Evolutionary conservation across 2,888 invertebrate species (phyloP), one percentile per base, ranked within the genome.

Genomic region (Drosophila emarginata): DNA sequence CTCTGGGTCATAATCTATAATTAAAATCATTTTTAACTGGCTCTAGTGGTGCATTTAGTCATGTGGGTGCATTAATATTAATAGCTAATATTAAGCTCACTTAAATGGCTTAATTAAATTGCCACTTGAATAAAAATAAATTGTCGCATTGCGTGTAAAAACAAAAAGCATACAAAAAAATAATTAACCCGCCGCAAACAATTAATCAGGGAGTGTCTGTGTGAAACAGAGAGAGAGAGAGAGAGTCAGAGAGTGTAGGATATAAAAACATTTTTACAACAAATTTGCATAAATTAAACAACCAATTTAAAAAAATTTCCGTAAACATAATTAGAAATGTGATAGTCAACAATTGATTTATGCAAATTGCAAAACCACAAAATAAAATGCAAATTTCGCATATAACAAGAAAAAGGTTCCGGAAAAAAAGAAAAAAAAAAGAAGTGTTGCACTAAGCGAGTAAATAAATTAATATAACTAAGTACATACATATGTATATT

Each of bases 301-400:
- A 75, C 77, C 77, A 74, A 66, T 32, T 23, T 15, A 2, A 53
- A 53, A 70, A 79, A 85, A 88, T 71, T 59, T 66, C 73, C 77
- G 73, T 76, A 73, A 77, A 84, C 84, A 84, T 87, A 84, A 84
- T 84, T 84, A 88, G 89, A 87, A 81, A 84, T 79, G 54, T 74
- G 85, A 83, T 83, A 76, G 72, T 72, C 65, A 74, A 45, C 45
- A 87, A 84, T 88, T 84, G 89, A 88, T 87, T 88, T 84, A 88
- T 84, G 87, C 67, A 87, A 88, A 84, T 88, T 74, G 61, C 70
- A 23, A 74, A 81, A 72, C 84, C 84, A 40, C 84, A 77, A 74
- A 73, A 78, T 71, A 60, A 76, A 79, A 81, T 79, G 70, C 58
- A 81, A 78, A 78, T 80, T 74, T 62, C 65, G 62, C 65, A 74